Base-by-base conservation (phyloP, 2,113 vertebrate species). In the Phrynocephalus versicolor region DNA sequence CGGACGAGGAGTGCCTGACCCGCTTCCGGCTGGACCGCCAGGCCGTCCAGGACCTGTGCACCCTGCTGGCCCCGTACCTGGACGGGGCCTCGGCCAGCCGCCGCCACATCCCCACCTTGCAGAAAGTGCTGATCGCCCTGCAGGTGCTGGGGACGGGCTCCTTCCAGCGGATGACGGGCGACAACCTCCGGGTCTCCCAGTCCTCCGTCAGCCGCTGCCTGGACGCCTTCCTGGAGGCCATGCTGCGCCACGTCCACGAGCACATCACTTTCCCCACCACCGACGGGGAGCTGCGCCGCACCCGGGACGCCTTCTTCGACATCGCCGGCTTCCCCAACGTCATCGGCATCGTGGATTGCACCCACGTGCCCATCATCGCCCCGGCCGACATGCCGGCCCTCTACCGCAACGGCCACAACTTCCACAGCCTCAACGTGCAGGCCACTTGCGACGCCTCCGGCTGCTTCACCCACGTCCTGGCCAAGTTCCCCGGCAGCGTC, bases 211-310 rank as follows among this genome's bases (percentile, higher is more conserved):
- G 84, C 84, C 84, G 84, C 78, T 86, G 84, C 39, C 60, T 86
- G 58, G 84, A 86, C 3, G 84, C 84, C 3, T 86, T 86, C 74
- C 58, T 86, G 58, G 84, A 86, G 14, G 84, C 77, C 69, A 86
- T 86, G 84, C 78, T 86, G 16, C 84, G 84, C 23, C 84, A 86
- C 1, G 84, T 86, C 3, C 84, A 86, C 10, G 84, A 86, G 70
- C 84, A 86, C 77, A 86, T 86, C 77, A 86, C 84, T 10, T 86
- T 86, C n/a, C 84, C 84, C 12, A 86, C 84, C 77, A 86, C 84
- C 10, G 84, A 86, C 70, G 64, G 69, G 25, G 84, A 86, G 8
- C 78, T 86, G 0, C 84, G 77, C 1, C 84, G 84, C 58, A 86
- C 84, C 30, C 39, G 84, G 84, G 84, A 86, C 30, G 84, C 84